Evolutionary conservation across 2,113 vertebrate genomes (phyloP).

Genomic region (Apeltes quadracus): DNA sequence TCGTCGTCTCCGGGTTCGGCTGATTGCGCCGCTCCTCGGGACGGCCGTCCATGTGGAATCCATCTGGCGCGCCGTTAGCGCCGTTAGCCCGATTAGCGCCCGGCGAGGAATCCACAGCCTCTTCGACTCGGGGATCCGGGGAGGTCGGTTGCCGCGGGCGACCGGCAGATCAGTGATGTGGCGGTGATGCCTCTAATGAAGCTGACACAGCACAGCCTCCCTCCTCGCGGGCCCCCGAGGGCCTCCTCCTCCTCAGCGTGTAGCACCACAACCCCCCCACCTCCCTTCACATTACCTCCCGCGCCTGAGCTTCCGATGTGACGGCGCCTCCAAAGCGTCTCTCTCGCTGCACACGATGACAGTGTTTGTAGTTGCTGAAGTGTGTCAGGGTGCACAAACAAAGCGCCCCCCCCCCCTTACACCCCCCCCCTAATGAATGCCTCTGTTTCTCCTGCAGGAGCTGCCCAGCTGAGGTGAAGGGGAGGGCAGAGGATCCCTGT

Average conservation of each 20-base stretch:
- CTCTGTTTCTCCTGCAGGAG: slow-evolving; percentile 72
- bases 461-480: slow-evolving; percentile 73
- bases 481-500: slow-evolving; percentile 69
- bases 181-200: slow-evolving; percentile 82
- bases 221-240: slow-evolving; percentile 62
- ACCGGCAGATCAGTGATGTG: slow-evolving; percentile 78
- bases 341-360: slow-evolving; percentile 11
- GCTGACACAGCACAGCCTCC: slow-evolving; percentile 81
- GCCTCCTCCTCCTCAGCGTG: slow-evolving; percentile 62
- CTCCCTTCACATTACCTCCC: not conserved
- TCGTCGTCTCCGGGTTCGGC: no score
- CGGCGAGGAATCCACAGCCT: slow-evolving; percentile 8
- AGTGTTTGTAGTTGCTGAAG: slow-evolving; percentile 53
- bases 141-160: slow-evolving; percentile 73
- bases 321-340: slow-evolving; percentile 45
- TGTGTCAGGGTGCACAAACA: slow-evolving; percentile 61
- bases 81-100: no score
- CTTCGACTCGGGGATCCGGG: slow-evolving; percentile 50
- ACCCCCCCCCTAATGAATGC: slow-evolving; percentile 34
- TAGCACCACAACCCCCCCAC: slow-evolving; percentile 29
- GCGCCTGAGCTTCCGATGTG: slow-evolving; percentile 52
- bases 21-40: no score
- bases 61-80: no score
- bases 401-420: not conserved
- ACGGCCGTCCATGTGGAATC: no score